These are phyloP conservation scores for Mythimna lalbum DNA, from an alignment of 2,888 invertebrate species.

Conservation along the genomic window DNA sequence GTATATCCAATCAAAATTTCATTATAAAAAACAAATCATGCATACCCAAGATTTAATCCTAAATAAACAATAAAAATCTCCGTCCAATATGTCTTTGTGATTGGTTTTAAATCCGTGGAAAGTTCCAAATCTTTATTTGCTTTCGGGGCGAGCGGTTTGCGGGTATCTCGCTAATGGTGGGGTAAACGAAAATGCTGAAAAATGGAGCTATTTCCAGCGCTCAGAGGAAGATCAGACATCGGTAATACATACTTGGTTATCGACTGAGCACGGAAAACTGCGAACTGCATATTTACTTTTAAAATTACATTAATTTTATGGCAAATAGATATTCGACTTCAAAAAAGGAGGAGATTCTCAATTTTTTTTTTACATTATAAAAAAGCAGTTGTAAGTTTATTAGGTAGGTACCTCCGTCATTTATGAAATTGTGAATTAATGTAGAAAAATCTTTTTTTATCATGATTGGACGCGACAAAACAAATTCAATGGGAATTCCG, in stretches of 20 bases:
- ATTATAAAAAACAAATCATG: conserved; percentile 43
- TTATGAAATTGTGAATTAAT: too few species aligned
- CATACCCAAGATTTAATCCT: conserved; percentile 53
- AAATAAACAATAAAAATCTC: conserved; percentile 64
- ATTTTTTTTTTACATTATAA: too few species aligned
- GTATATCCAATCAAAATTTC: conserved; percentile 38
- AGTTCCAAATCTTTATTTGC: conserved; percentile 70
- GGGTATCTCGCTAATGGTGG: conserved; percentile 68
- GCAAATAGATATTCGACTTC: not conserved
- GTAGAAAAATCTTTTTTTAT: too few species aligned
- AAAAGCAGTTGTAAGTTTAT: too few species aligned
- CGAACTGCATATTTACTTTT: conserved; percentile 14
- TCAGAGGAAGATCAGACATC: conserved; percentile 61
- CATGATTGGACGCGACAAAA: too few species aligned
- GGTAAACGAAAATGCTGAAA: conserved; percentile 68
- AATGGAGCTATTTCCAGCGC: conserved; percentile 66
- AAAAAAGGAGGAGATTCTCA: too few species aligned
- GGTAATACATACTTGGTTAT: conserved; percentile 50
- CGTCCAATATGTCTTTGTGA: conserved; percentile 67
- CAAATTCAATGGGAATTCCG: too few species aligned
- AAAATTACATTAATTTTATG: not conserved
- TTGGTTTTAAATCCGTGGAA: conserved; percentile 71
- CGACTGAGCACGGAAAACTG: conserved; percentile 39
- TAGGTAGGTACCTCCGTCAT: too few species aligned
- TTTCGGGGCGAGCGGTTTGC: conserved; percentile 62